phyloP scores from a whole-genome alignment of 2,888 invertebrate genomes.

The Epinotia brunnichana region DNA sequence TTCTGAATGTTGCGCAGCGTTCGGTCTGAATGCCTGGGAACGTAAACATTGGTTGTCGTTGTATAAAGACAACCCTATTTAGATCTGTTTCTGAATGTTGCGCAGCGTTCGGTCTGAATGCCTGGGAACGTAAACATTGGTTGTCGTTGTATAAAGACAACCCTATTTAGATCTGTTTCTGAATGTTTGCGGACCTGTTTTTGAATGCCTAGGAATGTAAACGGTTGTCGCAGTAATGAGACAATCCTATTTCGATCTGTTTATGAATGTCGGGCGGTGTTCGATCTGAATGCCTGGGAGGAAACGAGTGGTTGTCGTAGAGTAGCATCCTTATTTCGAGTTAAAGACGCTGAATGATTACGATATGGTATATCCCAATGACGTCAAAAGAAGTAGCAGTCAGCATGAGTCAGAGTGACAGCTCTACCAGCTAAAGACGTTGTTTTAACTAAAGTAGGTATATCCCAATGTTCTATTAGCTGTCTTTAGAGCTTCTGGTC shows the following conservation, averaged over 20 bases:
- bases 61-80: too few species aligned
- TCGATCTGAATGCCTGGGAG: neutral
- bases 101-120: too few species aligned
- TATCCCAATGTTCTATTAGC: neutral
- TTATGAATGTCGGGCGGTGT: neutral
- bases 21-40: too few species aligned
- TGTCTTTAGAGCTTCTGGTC: neutral
- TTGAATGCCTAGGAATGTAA: neutral
- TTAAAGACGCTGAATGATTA: neutral
- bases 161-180: neutral
- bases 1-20: too few species aligned
- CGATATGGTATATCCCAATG: neutral
- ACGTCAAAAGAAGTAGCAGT: neutral
- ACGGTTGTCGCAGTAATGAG: neutral
- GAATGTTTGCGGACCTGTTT: neutral
- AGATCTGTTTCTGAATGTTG: slow-evolving; percentile 14
- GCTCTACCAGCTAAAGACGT: neutral
- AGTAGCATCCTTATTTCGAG: neutral
- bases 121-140: neutral
- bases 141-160: neutral
- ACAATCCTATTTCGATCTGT: neutral
- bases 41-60: too few species aligned
- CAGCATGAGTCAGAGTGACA: neutral
- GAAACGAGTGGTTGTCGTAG: neutral
- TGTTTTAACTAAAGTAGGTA: neutral